Evolutionary conservation across 2,113 vertebrate genomes (phyloP).

Genomic region (Brachionichthys hirsutus): DNA sequence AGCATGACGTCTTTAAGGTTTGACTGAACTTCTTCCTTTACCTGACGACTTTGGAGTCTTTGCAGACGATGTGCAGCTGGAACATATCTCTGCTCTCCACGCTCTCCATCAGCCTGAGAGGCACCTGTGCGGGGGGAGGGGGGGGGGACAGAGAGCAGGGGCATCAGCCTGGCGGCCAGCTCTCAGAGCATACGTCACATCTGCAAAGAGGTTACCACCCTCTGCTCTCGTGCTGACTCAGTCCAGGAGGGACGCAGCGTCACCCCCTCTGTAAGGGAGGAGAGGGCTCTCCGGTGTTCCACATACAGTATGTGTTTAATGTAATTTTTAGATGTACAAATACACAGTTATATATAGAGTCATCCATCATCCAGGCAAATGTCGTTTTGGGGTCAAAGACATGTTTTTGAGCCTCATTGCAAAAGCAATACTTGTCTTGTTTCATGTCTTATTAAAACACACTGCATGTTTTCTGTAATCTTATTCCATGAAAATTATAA

Average conservation of each 20-base stretch:
- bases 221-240: conserved; percentile 36
- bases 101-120: conserved; percentile 94
- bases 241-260: conserved; percentile 12
- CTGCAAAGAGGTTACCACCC: conserved; percentile 34
- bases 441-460: too few relatives aligned
- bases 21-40: conserved; percentile 48
- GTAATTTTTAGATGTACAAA: too few relatives aligned
- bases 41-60: conserved; percentile 99
- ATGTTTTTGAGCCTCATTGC: too few relatives aligned
- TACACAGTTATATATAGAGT: too few relatives aligned
- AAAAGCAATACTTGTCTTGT: too few relatives aligned
- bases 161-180: conserved; percentile 6
- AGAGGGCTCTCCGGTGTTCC: not conserved
- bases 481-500: too few relatives aligned
- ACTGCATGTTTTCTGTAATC: too few relatives aligned
- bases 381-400: conserved; percentile 3
- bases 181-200: conserved; percentile 24
- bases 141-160: conserved; percentile 53
- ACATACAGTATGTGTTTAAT: not conserved
- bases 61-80: conserved; percentile 98
- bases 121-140: conserved; percentile 87
- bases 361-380: not conserved
- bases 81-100: conserved; percentile 99
- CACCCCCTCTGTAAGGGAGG: conserved; percentile 1
- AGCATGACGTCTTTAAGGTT: not conserved